Evolutionary conservation across 1,140 invertebrate genomes (phyloP), one percentile per base, ranked within the genome.

Genomic region (Macrobrachium rosenbergii): DNA sequence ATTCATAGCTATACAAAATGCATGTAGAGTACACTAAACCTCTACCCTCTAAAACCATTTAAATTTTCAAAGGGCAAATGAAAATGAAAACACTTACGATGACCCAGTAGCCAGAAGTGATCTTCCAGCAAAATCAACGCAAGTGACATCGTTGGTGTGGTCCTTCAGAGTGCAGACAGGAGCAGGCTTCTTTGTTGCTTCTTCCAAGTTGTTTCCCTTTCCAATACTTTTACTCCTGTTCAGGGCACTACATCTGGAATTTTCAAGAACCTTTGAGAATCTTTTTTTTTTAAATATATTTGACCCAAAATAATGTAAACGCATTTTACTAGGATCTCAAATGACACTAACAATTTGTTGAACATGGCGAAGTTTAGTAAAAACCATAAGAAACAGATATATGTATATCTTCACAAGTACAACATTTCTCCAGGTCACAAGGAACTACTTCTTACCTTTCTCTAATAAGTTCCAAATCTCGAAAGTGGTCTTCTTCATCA

Each of bases 111-210:
- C 93, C 73, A 95, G 89, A 17, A 93, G 92, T 89, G 92, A 93
- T 91, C 94, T 93, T 14, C 93, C 92, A 17, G 93, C 93, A 91
- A 95, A 95, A 91, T 94, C 94, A 64, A 94, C 93, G 82, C 92
- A 92, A 63, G 94, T 95, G 43, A 96, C 93, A 92, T 96, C 95
- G 90, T 94, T 95, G 0, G 92, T 92, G 90, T 95, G 94, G 23
- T 90, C 90, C 43, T 92, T 91, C 2, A 95, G 89, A 43, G 90
- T 93, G 69, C 75, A 83, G 2, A 80, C 67, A 2, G 87, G 87
- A 21, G 63, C 58, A 8, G 78, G 62, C 19, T 45, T 76, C 17
- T 19, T 52, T 16, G 8, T 69, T 60, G 76, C 77, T 6, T 28
- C 69, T 37, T 79, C 87, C 10, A 75, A 75, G 17, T 7, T 82